Conservation (phyloP, 2,113 vertebrate species). For the Cettia cetti region DNA sequence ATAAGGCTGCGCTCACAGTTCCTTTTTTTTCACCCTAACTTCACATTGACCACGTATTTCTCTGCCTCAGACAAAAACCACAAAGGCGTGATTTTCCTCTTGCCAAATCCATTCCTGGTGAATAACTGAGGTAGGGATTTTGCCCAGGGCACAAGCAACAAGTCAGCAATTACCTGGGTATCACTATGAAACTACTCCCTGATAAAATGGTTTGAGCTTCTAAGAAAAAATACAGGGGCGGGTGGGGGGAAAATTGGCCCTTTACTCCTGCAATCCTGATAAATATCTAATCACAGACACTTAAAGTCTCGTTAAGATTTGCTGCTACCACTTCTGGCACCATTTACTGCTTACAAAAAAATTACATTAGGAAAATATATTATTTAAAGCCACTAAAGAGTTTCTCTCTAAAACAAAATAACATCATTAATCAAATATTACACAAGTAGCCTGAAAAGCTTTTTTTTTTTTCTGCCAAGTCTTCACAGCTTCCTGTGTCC, state of each 20-base stretch:
- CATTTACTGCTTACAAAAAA: not conserved
- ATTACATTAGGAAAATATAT: not conserved
- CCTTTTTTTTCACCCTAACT: not conserved
- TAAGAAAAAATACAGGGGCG: not conserved
- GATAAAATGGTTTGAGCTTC: not conserved
- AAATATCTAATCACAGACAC: not conserved
- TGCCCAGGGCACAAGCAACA: not conserved
- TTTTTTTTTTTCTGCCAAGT: not conserved
- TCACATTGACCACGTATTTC: not conserved
- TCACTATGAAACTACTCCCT: not conserved
- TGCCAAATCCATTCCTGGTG: not conserved
- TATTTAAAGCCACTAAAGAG: not conserved
- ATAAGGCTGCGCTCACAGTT: not conserved
- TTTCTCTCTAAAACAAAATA: not conserved
- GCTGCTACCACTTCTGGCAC: not conserved
- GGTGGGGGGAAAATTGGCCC: rapidly evolving
- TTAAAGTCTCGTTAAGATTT: not conserved
- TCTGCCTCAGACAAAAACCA: not conserved
- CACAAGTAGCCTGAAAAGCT: not conserved
- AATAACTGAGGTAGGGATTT: not conserved
- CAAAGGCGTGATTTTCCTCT: not conserved
- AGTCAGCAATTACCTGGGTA: not conserved
- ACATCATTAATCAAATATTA: not conserved
- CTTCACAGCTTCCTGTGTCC: not conserved
- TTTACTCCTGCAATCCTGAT: not conserved